Evolutionary conservation across 2,888 invertebrate genomes (phyloP), one percentile per base, ranked within the genome.

Genomic region (Amiota communis): DNA sequence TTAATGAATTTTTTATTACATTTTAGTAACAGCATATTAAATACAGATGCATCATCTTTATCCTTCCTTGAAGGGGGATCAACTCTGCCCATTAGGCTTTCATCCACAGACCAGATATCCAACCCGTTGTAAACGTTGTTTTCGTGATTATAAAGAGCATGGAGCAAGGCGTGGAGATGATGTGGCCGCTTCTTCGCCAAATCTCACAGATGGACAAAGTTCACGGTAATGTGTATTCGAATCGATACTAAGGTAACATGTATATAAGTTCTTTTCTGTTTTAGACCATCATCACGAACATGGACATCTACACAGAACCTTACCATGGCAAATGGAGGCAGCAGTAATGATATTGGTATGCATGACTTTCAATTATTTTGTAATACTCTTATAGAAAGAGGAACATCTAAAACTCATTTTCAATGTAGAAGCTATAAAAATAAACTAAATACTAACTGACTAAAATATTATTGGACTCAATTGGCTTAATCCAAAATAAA

Each of bases 61-160:
- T 85, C 89, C 90, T 83, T 87, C 89, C 80, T 86, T 94, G 88
- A 94, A 94, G 88, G 96, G 96, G 84, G 97, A 97, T 90, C 95
- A 96, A 78, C 90, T 97, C 83, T 97, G 97, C 90, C 97, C 97
- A 77, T 91, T 97, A 88, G 97, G 97, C 64, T 97, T 97, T 90
- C 96, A 97, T 91, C 97, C 97, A 75, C 97, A 97, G 91, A 96
- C 97, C 82, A 93, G 97, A 86, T 97, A 97, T 95, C 97, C 97
- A 68, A 97, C 97, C 74, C 92, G 97, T 86, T 97, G 97, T 91
- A 97, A 97, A 91, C 92, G 97, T 83, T 97, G 97, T 90, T 97
- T 97, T 92, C 93, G 95, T 82, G 97, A 97, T 89, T 97, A 97
- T 91, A 97, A 96, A 91, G 97, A 97, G 87, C 97, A 97, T 90